phyloP scores from a whole-genome alignment of 2,888 invertebrate genomes.

The Epistrophella euchroma region DNA sequence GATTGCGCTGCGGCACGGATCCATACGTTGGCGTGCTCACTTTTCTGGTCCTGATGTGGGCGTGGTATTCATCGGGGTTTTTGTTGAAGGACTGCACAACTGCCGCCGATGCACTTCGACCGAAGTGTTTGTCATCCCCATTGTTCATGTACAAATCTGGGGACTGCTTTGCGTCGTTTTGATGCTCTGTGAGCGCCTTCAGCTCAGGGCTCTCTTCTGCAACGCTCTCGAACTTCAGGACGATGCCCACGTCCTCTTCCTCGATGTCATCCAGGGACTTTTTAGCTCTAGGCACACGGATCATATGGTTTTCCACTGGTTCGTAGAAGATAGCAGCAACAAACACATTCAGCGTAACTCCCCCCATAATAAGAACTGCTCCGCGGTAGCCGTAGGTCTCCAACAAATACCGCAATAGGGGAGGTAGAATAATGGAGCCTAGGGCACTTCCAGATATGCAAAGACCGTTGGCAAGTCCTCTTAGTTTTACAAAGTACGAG shows the following conservation, averaged over 20 bases:
- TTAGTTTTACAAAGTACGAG: conserved; percentile 91
- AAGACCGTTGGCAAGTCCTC: conserved; percentile 93
- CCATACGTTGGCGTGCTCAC: conserved; percentile 86
- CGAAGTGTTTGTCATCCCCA: conserved; percentile 84
- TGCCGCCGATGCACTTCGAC: conserved; percentile 89
- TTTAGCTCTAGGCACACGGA: conserved; percentile 85
- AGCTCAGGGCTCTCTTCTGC: conserved; percentile 74
- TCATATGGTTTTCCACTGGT: conserved; percentile 92
- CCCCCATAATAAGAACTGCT: conserved; percentile 92
- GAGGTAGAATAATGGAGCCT: conserved; percentile 93
- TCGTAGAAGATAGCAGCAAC: conserved; percentile 93
- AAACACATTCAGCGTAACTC: conserved; percentile 92
- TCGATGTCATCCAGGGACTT: conserved; percentile 82
- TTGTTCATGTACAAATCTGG: conserved; percentile 78
- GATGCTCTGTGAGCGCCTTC: conserved; percentile 52
- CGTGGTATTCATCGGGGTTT: conserved; percentile 83
- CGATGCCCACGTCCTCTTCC: conserved; percentile 83
- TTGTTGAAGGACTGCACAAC: conserved; percentile 86
- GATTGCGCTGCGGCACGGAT: conserved; percentile 82
- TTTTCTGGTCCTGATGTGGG: conserved; percentile 85
- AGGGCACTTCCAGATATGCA: conserved; percentile 95
- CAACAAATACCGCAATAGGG: conserved; percentile 89
- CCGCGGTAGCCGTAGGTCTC: conserved; percentile 91
- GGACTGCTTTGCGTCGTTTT: conserved; percentile 71
- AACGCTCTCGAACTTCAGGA: conserved; percentile 82